Evolutionary conservation across 92 coral and sea anemone species (phyloP).

Genomic region (Palythoa heliodiscus): DNA sequence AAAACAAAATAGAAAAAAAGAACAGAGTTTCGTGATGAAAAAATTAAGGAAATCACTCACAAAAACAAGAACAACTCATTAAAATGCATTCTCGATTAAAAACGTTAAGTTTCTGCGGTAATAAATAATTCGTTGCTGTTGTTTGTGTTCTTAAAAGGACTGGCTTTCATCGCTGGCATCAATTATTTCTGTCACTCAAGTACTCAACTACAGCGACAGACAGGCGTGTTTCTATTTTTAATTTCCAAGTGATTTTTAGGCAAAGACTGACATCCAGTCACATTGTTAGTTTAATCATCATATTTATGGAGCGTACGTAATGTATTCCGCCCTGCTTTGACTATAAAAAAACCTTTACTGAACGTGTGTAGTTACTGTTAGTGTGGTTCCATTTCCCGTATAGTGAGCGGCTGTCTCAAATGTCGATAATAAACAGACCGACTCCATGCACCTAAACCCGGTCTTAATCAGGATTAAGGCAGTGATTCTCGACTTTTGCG

Average conservation of each 20-base stretch:
- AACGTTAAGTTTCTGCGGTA: neutral
- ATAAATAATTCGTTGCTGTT: neutral
- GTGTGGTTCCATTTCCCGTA: neutral
- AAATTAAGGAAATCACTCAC: neutral
- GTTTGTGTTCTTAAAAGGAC: neutral
- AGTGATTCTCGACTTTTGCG: neutral
- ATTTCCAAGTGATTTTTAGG: neutral
- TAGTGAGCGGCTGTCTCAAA: neutral
- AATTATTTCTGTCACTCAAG: neutral
- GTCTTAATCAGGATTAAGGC: no score
- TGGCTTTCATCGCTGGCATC: neutral
- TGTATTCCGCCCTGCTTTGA: neutral
- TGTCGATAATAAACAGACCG: no score
- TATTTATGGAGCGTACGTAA: neutral
- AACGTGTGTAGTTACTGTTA: neutral
- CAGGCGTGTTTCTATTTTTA: slow-evolving; percentile 11
- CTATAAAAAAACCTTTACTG: neutral
- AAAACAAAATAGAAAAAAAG: neutral
- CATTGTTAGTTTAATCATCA: neutral
- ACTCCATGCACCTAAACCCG: no score
- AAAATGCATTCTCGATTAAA: neutral
- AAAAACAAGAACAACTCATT: neutral
- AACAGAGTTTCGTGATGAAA: no score
- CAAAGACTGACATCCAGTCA: neutral
- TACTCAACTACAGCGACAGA: neutral